Evolutionary conservation across 2,113 vertebrate genomes (phyloP).

Genomic region (Salvelinus sp.): DNA sequence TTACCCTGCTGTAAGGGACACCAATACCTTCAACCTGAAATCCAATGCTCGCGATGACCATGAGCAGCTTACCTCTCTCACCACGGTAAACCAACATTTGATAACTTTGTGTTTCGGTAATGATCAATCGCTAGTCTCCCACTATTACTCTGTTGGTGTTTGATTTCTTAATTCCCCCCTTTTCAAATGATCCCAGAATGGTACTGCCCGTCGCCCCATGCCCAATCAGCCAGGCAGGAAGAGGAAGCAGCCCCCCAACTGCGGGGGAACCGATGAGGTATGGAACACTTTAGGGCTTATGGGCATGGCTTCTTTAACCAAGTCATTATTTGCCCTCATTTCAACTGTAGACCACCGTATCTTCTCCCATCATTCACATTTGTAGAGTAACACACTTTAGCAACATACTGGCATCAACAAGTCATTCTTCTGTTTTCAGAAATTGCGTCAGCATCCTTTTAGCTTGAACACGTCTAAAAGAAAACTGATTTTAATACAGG

Average conservation of each 20-base stretch:
- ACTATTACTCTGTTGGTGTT: not conserved
- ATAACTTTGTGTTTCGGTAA: not conserved
- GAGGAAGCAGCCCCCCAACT: constrained; percentile 80
- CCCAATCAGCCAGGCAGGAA: constrained; percentile 85
- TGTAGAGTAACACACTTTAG: not conserved
- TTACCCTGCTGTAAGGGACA: constrained; percentile 77
- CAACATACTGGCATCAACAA: not conserved
- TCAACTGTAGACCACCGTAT: not conserved
- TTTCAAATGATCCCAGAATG: constrained; percentile 72
- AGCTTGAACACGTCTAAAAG: not conserved
- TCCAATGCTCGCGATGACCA: constrained; percentile 71
- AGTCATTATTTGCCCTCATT: not conserved
- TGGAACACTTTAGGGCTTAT: not conserved
- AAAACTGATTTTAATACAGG: not conserved
- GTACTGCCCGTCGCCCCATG: constrained; percentile 79
- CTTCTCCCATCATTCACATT: not conserved
- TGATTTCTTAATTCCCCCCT: not conserved
- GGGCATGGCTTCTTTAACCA: not conserved
- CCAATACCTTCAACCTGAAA: constrained; percentile 63
- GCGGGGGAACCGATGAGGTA: constrained; percentile 86
- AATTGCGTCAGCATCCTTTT: not conserved
- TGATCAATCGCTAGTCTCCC: not conserved
- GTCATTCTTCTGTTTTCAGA: not conserved
- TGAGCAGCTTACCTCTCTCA: constrained; percentile 69
- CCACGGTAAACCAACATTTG: constrained; percentile 56